phyloP scores from a whole-genome alignment of 2,113 vertebrate genomes.

The Pedetes capensis region DNA sequence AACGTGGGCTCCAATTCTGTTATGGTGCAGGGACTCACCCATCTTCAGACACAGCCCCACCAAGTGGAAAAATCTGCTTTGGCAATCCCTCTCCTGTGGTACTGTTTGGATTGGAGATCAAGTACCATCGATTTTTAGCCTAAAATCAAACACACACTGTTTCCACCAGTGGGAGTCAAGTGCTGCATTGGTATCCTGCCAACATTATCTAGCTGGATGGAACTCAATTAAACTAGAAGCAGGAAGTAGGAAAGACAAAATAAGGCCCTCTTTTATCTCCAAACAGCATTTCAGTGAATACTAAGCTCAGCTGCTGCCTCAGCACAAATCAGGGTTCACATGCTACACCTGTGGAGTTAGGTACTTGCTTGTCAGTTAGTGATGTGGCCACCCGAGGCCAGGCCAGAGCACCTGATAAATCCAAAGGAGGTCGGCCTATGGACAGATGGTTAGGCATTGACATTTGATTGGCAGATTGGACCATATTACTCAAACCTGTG shows the following conservation, averaged over 20 bases:
- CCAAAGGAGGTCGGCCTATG: accelerated
- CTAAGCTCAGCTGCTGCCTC: neutral
- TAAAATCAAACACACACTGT: neutral
- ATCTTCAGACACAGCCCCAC: neutral
- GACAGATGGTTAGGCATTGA: no score
- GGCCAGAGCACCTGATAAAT: neutral
- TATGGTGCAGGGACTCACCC: neutral
- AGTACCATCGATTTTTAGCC: neutral
- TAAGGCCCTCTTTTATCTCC: neutral
- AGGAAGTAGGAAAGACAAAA: neutral
- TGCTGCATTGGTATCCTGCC: neutral
- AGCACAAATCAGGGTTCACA: neutral
- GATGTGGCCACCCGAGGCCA: accelerated
- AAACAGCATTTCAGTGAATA: neutral
- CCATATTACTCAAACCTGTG: neutral
- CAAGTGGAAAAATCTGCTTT: neutral
- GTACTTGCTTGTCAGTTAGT: neutral
- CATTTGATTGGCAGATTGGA: neutral
- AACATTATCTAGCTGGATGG: constrained; percentile 5
- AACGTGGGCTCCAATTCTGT: neutral
- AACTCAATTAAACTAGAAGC: neutral
- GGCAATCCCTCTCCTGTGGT: neutral
- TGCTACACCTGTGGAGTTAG: neutral
- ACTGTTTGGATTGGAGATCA: neutral
- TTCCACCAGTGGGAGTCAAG: neutral